These are phyloP conservation scores for Pollenia amentaria DNA, from an alignment of 2,888 invertebrate genomes.

Conservation along the genomic window DNA sequence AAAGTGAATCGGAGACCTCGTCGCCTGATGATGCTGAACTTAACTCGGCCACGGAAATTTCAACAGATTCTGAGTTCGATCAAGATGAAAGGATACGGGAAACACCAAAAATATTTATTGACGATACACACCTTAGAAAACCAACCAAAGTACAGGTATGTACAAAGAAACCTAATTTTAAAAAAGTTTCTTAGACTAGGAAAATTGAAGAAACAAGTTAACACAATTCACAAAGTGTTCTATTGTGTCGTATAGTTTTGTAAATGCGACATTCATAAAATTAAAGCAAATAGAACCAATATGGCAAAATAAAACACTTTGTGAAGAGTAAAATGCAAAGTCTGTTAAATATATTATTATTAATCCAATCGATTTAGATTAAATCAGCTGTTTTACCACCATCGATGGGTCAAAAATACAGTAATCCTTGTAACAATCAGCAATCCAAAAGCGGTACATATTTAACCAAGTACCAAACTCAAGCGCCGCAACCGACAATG, in stretches of 20 bases:
- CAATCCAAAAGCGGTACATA: constrained; percentile 79
- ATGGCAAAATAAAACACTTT: too few species aligned
- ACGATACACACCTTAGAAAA: constrained; percentile 87
- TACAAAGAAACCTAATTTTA: background rate
- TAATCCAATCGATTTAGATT: constrained; percentile 77
- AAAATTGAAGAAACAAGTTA: too few species aligned
- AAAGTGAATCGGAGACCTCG: constrained; percentile 87
- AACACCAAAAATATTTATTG: constrained; percentile 91
- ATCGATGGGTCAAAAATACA: constrained; percentile 74
- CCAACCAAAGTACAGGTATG: constrained; percentile 88
- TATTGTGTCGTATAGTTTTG: too few species aligned
- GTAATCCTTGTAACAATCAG: constrained; percentile 73
- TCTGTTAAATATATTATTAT: background rate
- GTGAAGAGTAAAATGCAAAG: too few species aligned
- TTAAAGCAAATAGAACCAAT: too few species aligned
- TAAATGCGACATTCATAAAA: too few species aligned
- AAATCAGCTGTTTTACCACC: constrained; percentile 82
- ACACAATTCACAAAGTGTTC: background rate
- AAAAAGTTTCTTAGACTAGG: too few species aligned
- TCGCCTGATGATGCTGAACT: constrained; percentile 90
- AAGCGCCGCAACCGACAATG: constrained; percentile 77
- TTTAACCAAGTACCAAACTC: constrained; percentile 80
- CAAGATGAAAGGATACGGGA: constrained; percentile 89
- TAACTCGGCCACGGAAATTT: constrained; percentile 96
- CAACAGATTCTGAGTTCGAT: constrained; percentile 96